phyloP scores from a whole-genome alignment of 2,113 vertebrate species.

The Ivindomyrus marchei region DNA sequence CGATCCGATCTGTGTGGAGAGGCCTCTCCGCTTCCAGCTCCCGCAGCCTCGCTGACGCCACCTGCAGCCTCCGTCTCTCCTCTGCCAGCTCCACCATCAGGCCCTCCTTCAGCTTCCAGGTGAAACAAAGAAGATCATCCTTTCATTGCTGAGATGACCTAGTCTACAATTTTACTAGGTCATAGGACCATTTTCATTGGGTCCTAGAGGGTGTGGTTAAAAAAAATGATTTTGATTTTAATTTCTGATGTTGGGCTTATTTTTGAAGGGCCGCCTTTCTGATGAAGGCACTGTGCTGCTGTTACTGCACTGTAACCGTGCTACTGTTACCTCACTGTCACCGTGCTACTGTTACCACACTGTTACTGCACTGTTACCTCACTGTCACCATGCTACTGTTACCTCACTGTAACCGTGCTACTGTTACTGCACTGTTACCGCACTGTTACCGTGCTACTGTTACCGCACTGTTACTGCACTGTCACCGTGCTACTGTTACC shows the following conservation, averaged over 20 bases:
- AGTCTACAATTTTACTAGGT: background rate
- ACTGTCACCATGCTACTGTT: too few species aligned
- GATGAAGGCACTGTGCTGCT: background rate
- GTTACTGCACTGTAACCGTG: background rate
- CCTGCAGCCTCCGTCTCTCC: constrained; percentile 36
- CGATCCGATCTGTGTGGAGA: constrained; percentile 30
- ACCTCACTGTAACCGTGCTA: too few species aligned
- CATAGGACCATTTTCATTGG: background rate
- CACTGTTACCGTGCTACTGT: too few species aligned
- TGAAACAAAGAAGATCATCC: background rate
- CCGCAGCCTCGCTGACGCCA: constrained; percentile 42
- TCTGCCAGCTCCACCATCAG: constrained; percentile 47
- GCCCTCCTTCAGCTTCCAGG: constrained; percentile 50
- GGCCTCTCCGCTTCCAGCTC: constrained; percentile 45
- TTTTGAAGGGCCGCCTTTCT: background rate
- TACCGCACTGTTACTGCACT: too few species aligned
- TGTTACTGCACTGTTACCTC: too few species aligned
- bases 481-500: too few species aligned
- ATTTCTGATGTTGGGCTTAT: background rate
- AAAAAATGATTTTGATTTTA: background rate
- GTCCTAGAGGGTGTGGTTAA: background rate
- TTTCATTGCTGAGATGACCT: background rate
- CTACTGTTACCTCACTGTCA: too few species aligned
- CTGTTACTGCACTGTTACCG: too few species aligned
- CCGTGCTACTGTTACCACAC: too few species aligned